These are phyloP conservation scores for Dynastes tityus DNA, from an alignment of 2,888 invertebrate genomes.

Conservation along the genomic window DNA sequence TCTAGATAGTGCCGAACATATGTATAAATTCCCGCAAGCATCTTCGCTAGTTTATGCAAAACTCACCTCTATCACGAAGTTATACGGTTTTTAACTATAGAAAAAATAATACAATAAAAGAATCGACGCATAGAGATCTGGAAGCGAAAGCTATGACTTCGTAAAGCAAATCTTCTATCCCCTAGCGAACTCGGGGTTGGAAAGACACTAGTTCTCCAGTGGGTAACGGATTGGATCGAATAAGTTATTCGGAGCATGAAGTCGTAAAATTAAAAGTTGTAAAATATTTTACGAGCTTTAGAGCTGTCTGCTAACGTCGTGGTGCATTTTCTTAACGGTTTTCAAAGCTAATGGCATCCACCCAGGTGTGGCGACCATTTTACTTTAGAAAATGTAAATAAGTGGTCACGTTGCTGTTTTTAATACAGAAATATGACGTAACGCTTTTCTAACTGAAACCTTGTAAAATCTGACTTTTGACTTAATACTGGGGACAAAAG, in stretches of 20 bases:
- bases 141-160: background rate
- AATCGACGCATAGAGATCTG: background rate
- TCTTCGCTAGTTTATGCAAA: slow-evolving; percentile 10
- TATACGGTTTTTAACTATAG: background rate
- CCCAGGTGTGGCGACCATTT: slow-evolving; percentile 20
- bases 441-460: no score
- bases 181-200: background rate
- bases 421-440: background rate
- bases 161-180: slow-evolving; percentile 2
- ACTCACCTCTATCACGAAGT: background rate
- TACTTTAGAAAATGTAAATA: background rate
- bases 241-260: slow-evolving; percentile 28
- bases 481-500: no score
- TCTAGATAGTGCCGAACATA: background rate
- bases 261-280: slow-evolving; percentile 52
- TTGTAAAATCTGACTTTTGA: no score
- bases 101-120: slow-evolving; percentile 9
- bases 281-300: slow-evolving; percentile 44
- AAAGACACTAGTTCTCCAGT: background rate
- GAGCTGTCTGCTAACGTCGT: slow-evolving; percentile 2
- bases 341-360: slow-evolving; percentile 19
- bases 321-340: slow-evolving; percentile 29
- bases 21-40: background rate
- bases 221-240: slow-evolving; percentile 21
- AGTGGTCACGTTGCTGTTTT: background rate